Evolutionary conservation across 2,888 invertebrate species (phyloP).

Genomic region (Clitarchus hookeri): DNA sequence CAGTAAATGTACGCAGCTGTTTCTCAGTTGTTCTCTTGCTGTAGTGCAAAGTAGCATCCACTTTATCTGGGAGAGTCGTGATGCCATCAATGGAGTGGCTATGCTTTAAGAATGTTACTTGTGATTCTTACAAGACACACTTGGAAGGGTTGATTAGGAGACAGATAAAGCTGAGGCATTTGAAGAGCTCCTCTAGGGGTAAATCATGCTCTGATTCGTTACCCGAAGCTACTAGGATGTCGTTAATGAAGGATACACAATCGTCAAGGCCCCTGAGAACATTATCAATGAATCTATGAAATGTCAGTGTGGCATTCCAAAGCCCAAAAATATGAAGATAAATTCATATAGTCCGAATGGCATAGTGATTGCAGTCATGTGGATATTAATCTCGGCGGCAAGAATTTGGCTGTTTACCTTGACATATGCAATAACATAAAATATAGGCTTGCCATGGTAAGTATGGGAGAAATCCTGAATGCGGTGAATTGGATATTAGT

Average conservation of each 20-base stretch:
- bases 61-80: neutral
- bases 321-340: slow-evolving; percentile 34
- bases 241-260: slow-evolving; percentile 31
- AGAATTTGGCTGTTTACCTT: no score
- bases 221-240: slow-evolving; percentile 3
- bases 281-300: slow-evolving; percentile 38
- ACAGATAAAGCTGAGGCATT: no score
- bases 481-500: neutral
- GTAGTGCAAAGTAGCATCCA: neutral
- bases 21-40: neutral
- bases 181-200: neutral
- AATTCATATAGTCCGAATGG: slow-evolving; percentile 37
- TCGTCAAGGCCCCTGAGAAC: slow-evolving; percentile 15
- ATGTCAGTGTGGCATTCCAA: slow-evolving; percentile 32
- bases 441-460: neutral
- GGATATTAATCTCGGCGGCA: neutral
- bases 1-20: neutral
- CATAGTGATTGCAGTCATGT: slow-evolving; percentile 29
- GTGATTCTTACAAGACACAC: neutral
- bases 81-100: neutral
- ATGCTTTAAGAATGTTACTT: neutral
- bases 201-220: neutral
- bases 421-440: neutral
- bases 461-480: neutral
- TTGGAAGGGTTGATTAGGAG: no score